Evolutionary conservation across 2,113 vertebrate genomes (phyloP), one percentile per base, ranked within the genome.

Genomic region (Epinephelus cyanopodus): DNA sequence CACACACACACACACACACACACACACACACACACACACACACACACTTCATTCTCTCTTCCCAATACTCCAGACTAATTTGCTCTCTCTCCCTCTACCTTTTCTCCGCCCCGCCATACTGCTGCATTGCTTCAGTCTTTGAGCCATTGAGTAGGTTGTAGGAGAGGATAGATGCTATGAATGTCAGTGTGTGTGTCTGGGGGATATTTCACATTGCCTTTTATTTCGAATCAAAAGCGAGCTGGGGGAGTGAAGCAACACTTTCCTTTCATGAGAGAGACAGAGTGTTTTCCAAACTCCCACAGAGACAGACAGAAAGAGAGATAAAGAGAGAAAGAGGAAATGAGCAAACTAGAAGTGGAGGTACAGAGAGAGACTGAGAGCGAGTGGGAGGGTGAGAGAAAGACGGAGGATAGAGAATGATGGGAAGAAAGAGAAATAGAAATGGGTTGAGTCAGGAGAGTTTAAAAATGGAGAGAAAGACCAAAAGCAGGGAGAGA

Each of bases 221-320:
- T 90, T 82, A 89, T 92, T 93, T 74, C 19, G 1, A 58, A 79
- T 88, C 83, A 90, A 90, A 92, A 79, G 77, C 63, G 65, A 84
- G 82, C 81, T 54, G 74, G n/a, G 57, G 81, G 71, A 79, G 70
- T 82, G 84, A 87, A 76, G 71, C 64, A 79, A 57, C 79, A 14
- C 69, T 83, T 88, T 78, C 61, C 70, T 77, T 85, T 85, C 81
- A 89, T 72, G 72, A 80, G 81, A 25, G 74, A 86, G 73, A 78
- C 50, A 2, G 82, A 84, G 75, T 79, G 37, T 76, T 91, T 89
- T 87, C 52, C 27, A 71, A 85, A 80, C 87, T 90, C 89, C 86
- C 86, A 67, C 81, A 18, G 73, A 88, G 78, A 50, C 48, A 72
- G 74, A 75, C 12, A 69, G 57, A 62, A 19, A 27, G 62, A 73